Evolutionary conservation across 2,113 vertebrate genomes (phyloP).

Genomic region (Paradisaea rubra): DNA sequence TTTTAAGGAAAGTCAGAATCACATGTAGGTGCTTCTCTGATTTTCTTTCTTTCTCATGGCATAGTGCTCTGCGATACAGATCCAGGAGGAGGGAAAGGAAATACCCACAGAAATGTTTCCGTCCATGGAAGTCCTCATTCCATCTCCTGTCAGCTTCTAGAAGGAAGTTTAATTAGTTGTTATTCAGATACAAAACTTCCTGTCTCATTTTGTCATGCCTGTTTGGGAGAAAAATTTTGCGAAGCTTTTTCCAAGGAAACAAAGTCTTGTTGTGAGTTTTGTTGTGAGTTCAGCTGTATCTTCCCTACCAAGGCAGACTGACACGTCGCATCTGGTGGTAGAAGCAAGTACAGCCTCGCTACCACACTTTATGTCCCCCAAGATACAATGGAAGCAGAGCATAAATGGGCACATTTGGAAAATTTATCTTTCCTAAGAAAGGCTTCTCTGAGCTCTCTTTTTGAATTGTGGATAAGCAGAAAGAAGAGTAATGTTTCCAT

Average conservation of each 20-base stretch:
- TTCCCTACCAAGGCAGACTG: neutral
- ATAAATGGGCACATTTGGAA: neutral
- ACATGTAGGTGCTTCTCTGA: neutral
- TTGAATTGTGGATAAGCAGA: neutral
- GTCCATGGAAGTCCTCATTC: neutral
- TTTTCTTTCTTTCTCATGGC: neutral
- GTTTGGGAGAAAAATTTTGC: neutral
- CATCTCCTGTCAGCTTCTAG: neutral
- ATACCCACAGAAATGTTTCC: neutral
- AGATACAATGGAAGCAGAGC: neutral
- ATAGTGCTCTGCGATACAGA: neutral
- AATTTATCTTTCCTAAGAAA: neutral
- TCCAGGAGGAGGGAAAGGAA: neutral
- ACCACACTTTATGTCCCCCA: neutral
- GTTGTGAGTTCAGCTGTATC: neutral
- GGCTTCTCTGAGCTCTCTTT: neutral
- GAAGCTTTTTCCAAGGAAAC: neutral
- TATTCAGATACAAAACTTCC: neutral
- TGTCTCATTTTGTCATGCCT: neutral
- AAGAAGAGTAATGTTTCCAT: neutral
- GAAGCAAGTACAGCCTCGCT: neutral
- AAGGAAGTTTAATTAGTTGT: neutral
- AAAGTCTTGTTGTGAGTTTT: neutral
- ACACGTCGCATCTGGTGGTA: fast-evolving
- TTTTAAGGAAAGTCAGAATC: neutral